A percentile compares a stretch with the other conserved stretches of the same genome.
phyloP scores from a whole-genome alignment of 2,888 invertebrate species.

The Nephrotoma appendiculata region DNA sequence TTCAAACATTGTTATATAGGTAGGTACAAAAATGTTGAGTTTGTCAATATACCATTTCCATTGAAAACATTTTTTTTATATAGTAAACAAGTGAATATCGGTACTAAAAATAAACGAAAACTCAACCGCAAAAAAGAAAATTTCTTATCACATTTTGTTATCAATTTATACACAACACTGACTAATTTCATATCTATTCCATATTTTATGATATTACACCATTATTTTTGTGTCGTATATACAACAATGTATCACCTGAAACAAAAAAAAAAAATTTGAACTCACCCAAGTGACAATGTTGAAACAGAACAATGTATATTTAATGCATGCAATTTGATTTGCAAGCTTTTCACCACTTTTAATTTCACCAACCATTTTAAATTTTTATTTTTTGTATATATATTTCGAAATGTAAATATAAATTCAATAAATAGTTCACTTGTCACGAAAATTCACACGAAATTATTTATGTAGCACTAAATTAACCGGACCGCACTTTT shows the following conservation, averaged over 20 bases:
- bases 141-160: not conserved
- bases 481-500: not conserved
- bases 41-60: not conserved
- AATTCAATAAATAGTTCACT: not conserved
- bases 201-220: not conserved
- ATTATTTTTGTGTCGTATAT: not conserved
- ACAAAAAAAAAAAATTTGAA: constrained; percentile 16
- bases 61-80: not conserved
- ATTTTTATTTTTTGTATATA: not conserved
- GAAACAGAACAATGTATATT: constrained; percentile 68
- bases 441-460: not conserved
- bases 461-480: not conserved
- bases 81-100: not conserved
- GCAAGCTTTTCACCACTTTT: constrained; percentile 38
- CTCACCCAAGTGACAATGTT: constrained; percentile 69
- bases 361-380: constrained; percentile 10
- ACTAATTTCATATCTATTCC: not conserved
- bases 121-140: not conserved
- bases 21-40: no score
- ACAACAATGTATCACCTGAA: not conserved
- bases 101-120: not conserved
- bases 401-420: not conserved
- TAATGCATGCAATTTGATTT: constrained; percentile 63
- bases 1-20: no score
- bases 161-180: not conserved